Percentiles rank a stretch among this genome's conserved stretches.
phyloP scores from a whole-genome alignment of 1,140 invertebrate species.

The Apis florea region DNA sequence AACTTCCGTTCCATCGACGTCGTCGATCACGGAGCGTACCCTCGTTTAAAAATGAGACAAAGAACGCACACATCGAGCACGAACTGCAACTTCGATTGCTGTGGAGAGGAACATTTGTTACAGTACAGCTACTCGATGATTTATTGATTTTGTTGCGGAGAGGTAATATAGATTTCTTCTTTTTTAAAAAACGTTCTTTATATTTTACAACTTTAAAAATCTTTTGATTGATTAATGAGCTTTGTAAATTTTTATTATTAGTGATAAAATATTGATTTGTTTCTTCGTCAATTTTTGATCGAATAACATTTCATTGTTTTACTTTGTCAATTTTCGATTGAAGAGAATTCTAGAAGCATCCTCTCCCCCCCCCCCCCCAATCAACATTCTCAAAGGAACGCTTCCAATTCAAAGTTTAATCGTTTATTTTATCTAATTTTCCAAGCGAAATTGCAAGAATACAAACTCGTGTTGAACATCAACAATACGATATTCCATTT shows the following conservation, averaged over 20 bases:
- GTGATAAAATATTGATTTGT: no score
- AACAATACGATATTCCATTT: neutral
- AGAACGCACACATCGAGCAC: neutral
- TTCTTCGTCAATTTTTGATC: no score
- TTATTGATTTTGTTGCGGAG: neutral
- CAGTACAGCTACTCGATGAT: constrained; percentile 1
- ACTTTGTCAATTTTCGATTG: no score
- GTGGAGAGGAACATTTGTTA: neutral
- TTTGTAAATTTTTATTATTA: neutral
- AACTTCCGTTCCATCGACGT: neutral
- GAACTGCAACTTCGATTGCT: neutral
- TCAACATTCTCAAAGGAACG: neutral
- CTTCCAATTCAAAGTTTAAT: no score
- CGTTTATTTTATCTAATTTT: no score
- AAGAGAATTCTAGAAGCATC: no score
- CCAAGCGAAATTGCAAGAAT: neutral
- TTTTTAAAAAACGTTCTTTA: neutral
- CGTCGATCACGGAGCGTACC: constrained; percentile 23
- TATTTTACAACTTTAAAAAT: neutral
- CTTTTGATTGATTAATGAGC: neutral
- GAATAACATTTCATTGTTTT: no score
- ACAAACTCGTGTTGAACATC: neutral
- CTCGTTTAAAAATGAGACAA: neutral
- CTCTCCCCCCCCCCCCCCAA: neutral
- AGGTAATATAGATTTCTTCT: neutral